A percentile compares a stretch with the other conserved stretches of the same genome.
phyloP scores from a whole-genome alignment of 23 tunicate species.

The Trididemnum clinides region DNA sequence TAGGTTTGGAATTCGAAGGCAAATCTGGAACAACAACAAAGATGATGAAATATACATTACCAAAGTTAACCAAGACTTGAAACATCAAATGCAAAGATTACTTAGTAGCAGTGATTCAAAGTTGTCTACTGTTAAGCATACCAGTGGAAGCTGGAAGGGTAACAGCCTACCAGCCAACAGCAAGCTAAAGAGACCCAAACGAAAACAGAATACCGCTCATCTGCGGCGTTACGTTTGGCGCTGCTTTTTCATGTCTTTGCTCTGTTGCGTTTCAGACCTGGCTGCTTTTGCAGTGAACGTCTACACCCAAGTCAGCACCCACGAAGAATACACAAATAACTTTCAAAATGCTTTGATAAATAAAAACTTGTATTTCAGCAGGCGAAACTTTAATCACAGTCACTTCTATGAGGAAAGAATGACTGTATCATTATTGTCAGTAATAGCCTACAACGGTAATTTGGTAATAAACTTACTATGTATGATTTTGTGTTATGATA shows the following conservation, averaged over 20 bases:
- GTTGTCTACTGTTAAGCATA: neutral
- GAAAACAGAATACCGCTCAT: neutral
- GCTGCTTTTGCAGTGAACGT: neutral
- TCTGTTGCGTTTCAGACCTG: constrained; percentile 10
- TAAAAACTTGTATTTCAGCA: neutral
- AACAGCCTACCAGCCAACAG: neutral
- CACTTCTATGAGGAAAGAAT: constrained; percentile 1
- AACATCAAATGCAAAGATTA: too few species aligned
- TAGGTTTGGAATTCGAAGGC: too few species aligned
- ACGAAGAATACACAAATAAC: neutral
- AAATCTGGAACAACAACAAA: too few species aligned
- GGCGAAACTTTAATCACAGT: neutral
- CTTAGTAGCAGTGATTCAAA: neutral
- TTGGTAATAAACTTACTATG: constrained; percentile 7
- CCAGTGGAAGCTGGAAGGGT: neutral
- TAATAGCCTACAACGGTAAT: constrained; percentile 10
- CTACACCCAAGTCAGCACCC: neutral
- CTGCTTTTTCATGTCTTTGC: constrained; percentile 1
- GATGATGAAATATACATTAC: too few species aligned
- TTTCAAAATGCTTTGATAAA: neutral
- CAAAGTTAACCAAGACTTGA: too few species aligned
- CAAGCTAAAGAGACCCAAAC: neutral
- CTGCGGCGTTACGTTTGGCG: neutral
- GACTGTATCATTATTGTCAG: constrained; percentile 8
- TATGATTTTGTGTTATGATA: constrained; percentile 16